Evolutionary conservation across 2,888 invertebrate genomes (phyloP).

Genomic region (Zygothrica quintamaculata): DNA sequence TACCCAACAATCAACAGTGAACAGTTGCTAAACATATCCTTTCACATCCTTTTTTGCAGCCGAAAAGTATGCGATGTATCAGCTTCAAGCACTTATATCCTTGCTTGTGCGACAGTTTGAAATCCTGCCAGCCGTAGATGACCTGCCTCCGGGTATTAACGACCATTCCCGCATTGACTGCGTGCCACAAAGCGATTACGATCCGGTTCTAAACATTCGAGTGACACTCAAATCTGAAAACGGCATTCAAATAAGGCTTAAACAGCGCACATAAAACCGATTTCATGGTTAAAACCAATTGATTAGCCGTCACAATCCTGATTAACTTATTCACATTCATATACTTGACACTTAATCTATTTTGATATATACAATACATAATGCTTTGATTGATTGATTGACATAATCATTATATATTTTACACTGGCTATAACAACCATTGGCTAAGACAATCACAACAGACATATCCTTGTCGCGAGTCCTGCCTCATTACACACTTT

Average conservation of each 20-base stretch:
- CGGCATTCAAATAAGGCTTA: constrained; percentile 84
- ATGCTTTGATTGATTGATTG: constrained; percentile 19
- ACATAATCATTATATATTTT: too few species aligned
- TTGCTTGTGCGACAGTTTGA: constrained; percentile 85
- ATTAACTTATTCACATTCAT: not conserved
- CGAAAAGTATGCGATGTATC: constrained; percentile 85
- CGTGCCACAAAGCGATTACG: constrained; percentile 75
- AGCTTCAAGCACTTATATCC: constrained; percentile 86
- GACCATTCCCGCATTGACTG: constrained; percentile 71
- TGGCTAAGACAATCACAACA: too few species aligned
- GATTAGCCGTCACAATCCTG: too few species aligned
- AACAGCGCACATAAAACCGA: too few species aligned
- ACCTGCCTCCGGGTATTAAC: constrained; percentile 72
- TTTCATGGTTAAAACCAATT: too few species aligned
- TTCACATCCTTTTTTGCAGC: constrained; percentile 60
- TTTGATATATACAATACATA: too few species aligned
- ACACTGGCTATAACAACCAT: too few species aligned
- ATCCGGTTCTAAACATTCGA: constrained; percentile 84
- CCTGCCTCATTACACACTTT: too few species aligned
- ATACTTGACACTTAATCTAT: too few species aligned
- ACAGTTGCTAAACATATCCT: not conserved
- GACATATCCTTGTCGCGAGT: too few species aligned
- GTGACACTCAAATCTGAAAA: constrained; percentile 85
- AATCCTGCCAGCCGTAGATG: constrained; percentile 74
- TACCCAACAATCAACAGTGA: not conserved